A percentile compares a stretch with the other conserved stretches of the same genome.
phyloP scores from a whole-genome alignment of 1,140 invertebrate species.

The Caenorhabditis brenneri region DNA sequence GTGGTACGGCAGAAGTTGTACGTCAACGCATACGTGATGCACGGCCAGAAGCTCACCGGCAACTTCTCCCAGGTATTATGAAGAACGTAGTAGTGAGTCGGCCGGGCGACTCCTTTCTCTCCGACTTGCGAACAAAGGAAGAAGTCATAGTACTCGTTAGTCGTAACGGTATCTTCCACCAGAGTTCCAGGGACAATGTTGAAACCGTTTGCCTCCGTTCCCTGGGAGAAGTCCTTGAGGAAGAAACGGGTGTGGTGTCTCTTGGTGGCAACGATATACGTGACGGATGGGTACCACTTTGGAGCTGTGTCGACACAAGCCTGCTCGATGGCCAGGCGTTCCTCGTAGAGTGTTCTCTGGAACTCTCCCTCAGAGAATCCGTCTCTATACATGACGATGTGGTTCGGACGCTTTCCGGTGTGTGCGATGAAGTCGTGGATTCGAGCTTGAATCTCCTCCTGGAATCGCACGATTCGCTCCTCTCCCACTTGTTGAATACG shows the following conservation, averaged over 20 bases:
- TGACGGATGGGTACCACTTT: not conserved
- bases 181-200: constrained; percentile 34
- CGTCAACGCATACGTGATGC: not conserved
- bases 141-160: constrained; percentile 41
- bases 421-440: constrained; percentile 10
- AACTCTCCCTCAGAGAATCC: constrained; percentile 35
- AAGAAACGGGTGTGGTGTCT: constrained; percentile 47
- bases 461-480: not conserved
- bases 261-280: constrained; percentile 47
- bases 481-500: not conserved
- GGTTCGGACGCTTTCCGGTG: constrained; percentile 11
- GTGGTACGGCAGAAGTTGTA: constrained; percentile 14
- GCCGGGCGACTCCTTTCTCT: not conserved
- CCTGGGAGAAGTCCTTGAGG: not conserved
- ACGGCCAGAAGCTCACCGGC: not conserved
- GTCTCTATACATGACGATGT: constrained; percentile 44
- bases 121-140: constrained; percentile 19
- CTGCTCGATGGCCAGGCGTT: not conserved
- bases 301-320: not conserved
- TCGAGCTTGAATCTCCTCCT: not conserved
- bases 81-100: constrained; percentile 44
- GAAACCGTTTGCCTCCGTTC: not conserved
- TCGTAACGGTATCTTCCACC: constrained; percentile 1
- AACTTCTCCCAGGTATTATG: not conserved
- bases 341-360: constrained; percentile 42